Conservation (phyloP, 2,888 invertebrate species). For the Ganaspis brasiliensis region DNA sequence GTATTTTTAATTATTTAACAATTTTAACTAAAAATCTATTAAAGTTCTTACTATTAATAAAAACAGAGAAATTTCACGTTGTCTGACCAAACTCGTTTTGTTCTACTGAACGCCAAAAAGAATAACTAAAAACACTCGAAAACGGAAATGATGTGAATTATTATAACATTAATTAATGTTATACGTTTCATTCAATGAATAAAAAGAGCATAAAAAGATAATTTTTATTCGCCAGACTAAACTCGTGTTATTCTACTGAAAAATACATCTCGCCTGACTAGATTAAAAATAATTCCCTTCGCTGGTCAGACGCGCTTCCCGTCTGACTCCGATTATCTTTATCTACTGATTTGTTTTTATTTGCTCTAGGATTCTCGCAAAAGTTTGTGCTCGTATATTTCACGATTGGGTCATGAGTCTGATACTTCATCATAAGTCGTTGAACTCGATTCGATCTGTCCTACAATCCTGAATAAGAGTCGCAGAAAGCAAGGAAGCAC, state of each 20-base stretch:
- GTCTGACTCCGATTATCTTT: slow-evolving; percentile 37
- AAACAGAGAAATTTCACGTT: no score
- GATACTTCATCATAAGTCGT: slow-evolving; percentile 40
- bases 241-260: background rate
- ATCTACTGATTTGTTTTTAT: slow-evolving; percentile 37
- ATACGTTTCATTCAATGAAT: no score
- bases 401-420: slow-evolving; percentile 38
- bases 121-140: no score
- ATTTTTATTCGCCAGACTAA: background rate
- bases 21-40: background rate
- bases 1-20: no score
- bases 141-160: no score
- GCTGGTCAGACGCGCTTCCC: background rate
- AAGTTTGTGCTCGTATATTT: slow-evolving; percentile 32
- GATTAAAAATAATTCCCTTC: no score
- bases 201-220: no score
- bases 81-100: background rate
- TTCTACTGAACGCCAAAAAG: no score
- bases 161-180: no score
- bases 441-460: slow-evolving; percentile 40
- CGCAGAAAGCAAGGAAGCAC: slow-evolving; percentile 13
- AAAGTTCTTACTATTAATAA: no score
- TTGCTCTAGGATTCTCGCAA: slow-evolving; percentile 24
- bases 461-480: slow-evolving; percentile 32
- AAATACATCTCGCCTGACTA: background rate